Conservation (phyloP, 2,888 invertebrate species). For the Eristalinus aeneus region DNA sequence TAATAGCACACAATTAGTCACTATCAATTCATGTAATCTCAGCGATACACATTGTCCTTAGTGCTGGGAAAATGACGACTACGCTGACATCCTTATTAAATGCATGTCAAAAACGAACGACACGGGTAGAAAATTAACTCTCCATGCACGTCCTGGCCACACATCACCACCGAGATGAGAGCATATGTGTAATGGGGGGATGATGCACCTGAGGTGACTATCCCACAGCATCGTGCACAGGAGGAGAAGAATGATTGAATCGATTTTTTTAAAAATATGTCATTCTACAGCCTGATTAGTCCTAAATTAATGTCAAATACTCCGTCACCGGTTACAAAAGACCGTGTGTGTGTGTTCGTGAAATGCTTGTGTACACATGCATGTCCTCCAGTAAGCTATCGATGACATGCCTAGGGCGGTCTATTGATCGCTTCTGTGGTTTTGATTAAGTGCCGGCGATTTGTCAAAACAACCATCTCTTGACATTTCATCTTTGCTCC, state of each 20-base stretch:
- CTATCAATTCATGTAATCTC: slow-evolving; percentile 67
- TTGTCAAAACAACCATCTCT: slow-evolving; percentile 76
- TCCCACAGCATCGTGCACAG: slow-evolving; percentile 24
- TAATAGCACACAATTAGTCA: slow-evolving; percentile 66
- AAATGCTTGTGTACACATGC: slow-evolving; percentile 5
- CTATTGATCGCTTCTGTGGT: slow-evolving; percentile 72
- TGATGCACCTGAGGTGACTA: slow-evolving; percentile 63
- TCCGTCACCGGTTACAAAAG: slow-evolving; percentile 50
- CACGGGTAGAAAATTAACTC: slow-evolving; percentile 41
- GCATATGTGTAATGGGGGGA: slow-evolving; percentile 46
- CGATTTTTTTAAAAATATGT: slow-evolving; percentile 43
- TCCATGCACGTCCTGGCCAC: slow-evolving; percentile 61
- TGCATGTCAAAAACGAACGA: slow-evolving; percentile 13
- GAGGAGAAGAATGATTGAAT: slow-evolving; percentile 2
- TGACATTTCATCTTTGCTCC: slow-evolving; percentile 4
- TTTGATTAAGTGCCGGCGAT: slow-evolving; percentile 78
- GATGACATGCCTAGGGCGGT: slow-evolving; percentile 47
- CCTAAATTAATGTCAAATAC: slow-evolving; percentile 66
- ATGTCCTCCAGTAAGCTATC: slow-evolving; percentile 31
- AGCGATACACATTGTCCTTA: slow-evolving; percentile 68
- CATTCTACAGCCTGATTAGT: slow-evolving; percentile 63
- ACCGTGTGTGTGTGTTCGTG: not conserved
- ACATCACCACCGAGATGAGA: slow-evolving; percentile 44
- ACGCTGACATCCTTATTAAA: slow-evolving; percentile 68
- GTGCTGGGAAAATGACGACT: slow-evolving; percentile 57